Percentiles rank a stretch among this genome's conserved stretches.
Evolutionary conservation across 2,113 vertebrate genomes (phyloP).

Genomic region (Triplophysa dalaica): DNA sequence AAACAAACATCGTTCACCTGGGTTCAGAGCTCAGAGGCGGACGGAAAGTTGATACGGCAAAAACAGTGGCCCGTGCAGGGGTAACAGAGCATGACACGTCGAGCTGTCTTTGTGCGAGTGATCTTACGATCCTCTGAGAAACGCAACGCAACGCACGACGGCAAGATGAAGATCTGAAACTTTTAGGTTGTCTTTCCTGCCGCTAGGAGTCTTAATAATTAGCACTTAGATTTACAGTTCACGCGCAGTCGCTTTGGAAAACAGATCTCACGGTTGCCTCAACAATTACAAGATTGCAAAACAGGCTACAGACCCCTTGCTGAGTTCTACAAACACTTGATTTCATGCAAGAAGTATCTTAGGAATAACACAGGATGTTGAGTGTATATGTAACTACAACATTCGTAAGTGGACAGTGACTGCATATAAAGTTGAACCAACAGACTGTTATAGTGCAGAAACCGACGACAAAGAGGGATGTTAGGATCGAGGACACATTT

Average conservation of each 20-base stretch:
- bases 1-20: not conserved
- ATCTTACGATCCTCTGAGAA: constrained; percentile 39
- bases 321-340: constrained; percentile 19
- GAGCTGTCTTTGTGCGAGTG: constrained; percentile 11
- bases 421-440: not conserved
- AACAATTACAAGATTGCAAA: constrained; percentile 50
- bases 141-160: constrained; percentile 5
- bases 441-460: not conserved
- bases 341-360: not conserved
- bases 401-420: constrained; percentile 13
- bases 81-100: constrained; percentile 26
- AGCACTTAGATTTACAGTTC: not conserved
- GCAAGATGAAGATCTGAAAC: constrained; percentile 32
- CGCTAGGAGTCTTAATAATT: constrained; percentile 30
- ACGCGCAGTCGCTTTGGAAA: constrained; percentile 17
- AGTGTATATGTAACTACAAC: constrained; percentile 20
- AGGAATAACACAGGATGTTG: not conserved
- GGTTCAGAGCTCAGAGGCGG: not conserved
- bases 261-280: constrained; percentile 45
- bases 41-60: constrained; percentile 11
- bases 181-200: constrained; percentile 36
- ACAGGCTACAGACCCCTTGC: constrained; percentile 4
- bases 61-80: constrained; percentile 13
- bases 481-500: not conserved
- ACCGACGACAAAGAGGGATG: not conserved